phyloP scores from a whole-genome alignment of 2,797 vertebrate species.

The Sebastes vulpes region DNA sequence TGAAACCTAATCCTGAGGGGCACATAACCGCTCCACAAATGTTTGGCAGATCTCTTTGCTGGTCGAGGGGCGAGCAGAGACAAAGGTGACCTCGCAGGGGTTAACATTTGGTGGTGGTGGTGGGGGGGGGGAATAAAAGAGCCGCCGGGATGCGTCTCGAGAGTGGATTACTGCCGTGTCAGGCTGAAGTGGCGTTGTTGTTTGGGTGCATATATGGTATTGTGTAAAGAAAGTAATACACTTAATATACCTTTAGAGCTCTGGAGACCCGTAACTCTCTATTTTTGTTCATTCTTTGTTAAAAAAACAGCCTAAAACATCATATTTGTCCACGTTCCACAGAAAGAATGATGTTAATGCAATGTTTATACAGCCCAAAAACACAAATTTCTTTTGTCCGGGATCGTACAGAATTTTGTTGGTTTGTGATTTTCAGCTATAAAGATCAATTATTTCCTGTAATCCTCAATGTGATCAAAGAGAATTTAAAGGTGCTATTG shows the following conservation, averaged over 20 bases:
- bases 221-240: neutral
- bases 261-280: neutral
- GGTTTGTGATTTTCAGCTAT: neutral
- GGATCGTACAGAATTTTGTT: neutral
- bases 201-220: conserved; percentile 13
- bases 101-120: conserved; percentile 55
- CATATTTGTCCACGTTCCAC: neutral
- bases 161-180: conserved; percentile 65
- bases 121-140: conserved; percentile 40
- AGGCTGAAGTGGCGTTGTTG: conserved; percentile 53
- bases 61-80: conserved; percentile 77
- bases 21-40: conserved; percentile 84
- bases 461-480: neutral
- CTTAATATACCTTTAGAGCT: neutral
- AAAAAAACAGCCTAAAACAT: neutral
- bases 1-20: conserved; percentile 87
- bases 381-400: neutral
- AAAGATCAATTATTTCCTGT: neutral
- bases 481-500: neutral
- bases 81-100: conserved; percentile 83
- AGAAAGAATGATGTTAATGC: neutral
- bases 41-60: conserved; percentile 85
- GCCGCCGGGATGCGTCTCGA: conserved; percentile 51
- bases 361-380: neutral
- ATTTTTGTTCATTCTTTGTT: neutral